Evolutionary conservation across 2,797 vertebrate genomes (phyloP).

Genomic region (Furcifer pardalis): DNA sequence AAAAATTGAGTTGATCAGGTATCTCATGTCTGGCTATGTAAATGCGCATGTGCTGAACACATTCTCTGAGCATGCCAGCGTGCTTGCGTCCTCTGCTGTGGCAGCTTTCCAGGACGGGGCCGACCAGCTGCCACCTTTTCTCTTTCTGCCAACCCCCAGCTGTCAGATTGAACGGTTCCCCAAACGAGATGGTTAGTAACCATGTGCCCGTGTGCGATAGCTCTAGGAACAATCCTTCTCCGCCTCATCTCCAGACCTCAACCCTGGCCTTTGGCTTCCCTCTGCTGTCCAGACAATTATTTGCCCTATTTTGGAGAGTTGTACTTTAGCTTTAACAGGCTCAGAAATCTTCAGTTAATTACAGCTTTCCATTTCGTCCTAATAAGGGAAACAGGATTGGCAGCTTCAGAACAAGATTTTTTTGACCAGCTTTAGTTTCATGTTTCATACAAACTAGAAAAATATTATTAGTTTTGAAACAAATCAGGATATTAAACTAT

Average conservation of each 20-base stretch:
- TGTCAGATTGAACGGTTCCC: conserved; percentile 85
- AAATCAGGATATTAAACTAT: background rate
- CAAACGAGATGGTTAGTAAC: conserved; percentile 92
- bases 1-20: conserved; percentile 91
- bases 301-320: background rate
- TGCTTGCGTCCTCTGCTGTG: conserved; percentile 86
- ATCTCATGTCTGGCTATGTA: conserved; percentile 91
- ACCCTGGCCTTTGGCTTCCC: background rate
- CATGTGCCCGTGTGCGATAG: conserved; percentile 59
- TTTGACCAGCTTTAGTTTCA: background rate
- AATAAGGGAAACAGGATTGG: background rate
- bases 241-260: background rate
- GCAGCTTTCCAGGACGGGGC: conserved; percentile 89
- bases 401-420: background rate
- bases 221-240: conserved; percentile 54
- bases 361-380: background rate
- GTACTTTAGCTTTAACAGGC: background rate
- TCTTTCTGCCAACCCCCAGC: conserved; percentile 85
- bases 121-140: conserved; percentile 88
- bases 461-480: background rate
- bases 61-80: conserved; percentile 89
- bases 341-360: background rate
- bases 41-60: conserved; percentile 87
- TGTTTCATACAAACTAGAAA: background rate
- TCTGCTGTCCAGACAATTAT: background rate